These are phyloP conservation scores for Drosophila koepferae DNA, from an alignment of 2,888 invertebrate genomes.

Conservation along the genomic window DNA sequence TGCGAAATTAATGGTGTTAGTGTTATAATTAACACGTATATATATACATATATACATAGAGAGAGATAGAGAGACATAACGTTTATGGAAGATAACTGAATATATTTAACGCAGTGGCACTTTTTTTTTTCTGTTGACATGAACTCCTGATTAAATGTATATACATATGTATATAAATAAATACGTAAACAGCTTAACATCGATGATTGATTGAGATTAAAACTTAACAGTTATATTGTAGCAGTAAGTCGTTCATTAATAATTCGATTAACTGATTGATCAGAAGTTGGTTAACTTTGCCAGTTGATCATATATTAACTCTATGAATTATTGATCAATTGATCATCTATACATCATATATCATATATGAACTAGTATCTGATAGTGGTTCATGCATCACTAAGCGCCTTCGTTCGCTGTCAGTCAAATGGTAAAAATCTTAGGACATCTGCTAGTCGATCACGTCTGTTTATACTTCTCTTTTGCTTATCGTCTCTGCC, in stretches of 20 bases:
- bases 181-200: not conserved
- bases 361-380: not conserved
- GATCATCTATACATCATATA: not conserved
- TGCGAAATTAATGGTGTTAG: constrained; percentile 7
- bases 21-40: constrained; percentile 4
- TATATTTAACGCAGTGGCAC: not conserved
- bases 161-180: not conserved
- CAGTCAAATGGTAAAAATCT: not conserved
- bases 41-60: not conserved
- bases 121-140: not conserved
- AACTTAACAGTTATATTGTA: not conserved
- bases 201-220: constrained; percentile 6
- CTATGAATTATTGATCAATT: too few relatives aligned
- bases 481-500: constrained; percentile 2
- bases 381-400: not conserved
- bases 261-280: too few relatives aligned
- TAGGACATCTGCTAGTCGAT: not conserved
- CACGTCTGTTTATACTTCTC: not conserved
- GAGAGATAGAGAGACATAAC: not conserved
- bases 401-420: too few relatives aligned
- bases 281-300: too few relatives aligned
- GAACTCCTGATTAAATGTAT: not conserved
- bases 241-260: not conserved
- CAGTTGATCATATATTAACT: not conserved
- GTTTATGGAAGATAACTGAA: constrained; percentile 3